Conservation (phyloP, 92 coral and sea anemone species). For the Porites divaricata region DNA sequence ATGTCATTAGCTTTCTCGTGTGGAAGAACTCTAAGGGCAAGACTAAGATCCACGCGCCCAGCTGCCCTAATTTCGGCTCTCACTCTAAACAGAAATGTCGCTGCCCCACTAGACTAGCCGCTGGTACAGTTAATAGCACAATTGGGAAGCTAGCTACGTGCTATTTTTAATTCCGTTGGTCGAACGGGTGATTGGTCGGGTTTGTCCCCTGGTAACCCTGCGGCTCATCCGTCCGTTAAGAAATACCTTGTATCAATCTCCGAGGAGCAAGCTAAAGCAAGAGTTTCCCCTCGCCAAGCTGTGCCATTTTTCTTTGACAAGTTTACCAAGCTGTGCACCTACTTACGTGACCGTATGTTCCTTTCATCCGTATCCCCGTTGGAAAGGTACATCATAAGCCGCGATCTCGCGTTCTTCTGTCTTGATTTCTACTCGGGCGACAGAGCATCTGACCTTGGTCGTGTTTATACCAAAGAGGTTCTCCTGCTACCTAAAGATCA, state of each 20-base stretch:
- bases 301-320: conserved; percentile 41
- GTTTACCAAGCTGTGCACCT: conserved; percentile 12
- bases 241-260: conserved; percentile 35
- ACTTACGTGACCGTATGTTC: background rate
- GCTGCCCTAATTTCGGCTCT: conserved; percentile 17
- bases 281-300: conserved; percentile 41
- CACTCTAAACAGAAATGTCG: conserved; percentile 15
- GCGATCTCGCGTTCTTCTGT: conserved; percentile 38
- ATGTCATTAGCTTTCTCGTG: conserved; percentile 30
- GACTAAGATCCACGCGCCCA: conserved; percentile 11
- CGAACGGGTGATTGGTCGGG: background rate
- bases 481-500: conserved; percentile 35
- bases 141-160: conserved; percentile 14
- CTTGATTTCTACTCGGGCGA: conserved; percentile 37
- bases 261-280: conserved; percentile 50
- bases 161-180: background rate
- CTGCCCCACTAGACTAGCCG: conserved; percentile 20
- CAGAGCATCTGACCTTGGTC: conserved; percentile 45
- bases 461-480: conserved; percentile 24
- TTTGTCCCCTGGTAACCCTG: conserved; percentile 33
- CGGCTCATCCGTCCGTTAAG: conserved; percentile 6
- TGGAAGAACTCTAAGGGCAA: conserved; percentile 38
- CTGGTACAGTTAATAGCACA: conserved; percentile 27
- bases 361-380: conserved; percentile 1
- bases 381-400: conserved; percentile 17